These are phyloP conservation scores for Anser cygnoides DNA, from an alignment of 2,113 vertebrate genomes.

Conservation along the genomic window DNA sequence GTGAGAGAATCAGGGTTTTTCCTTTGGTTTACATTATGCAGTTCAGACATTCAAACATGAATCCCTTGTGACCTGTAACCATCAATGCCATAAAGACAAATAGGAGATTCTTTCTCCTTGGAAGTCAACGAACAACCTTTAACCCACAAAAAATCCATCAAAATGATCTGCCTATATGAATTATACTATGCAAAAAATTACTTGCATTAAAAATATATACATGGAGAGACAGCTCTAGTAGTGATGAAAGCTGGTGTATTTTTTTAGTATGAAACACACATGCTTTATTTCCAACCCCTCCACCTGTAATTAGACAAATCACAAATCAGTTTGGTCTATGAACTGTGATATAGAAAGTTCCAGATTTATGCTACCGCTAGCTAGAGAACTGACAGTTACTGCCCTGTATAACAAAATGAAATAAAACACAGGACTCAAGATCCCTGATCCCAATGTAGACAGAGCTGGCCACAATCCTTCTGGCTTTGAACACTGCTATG, in stretches of 20 bases:
- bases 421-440: background rate
- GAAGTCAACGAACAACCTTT: background rate
- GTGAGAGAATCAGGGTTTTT: background rate
- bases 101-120: background rate
- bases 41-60: background rate
- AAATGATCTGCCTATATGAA: background rate
- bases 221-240: background rate
- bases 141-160: background rate
- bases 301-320: background rate
- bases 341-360: background rate
- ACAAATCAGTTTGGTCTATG: background rate
- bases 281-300: background rate
- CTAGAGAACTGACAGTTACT: background rate
- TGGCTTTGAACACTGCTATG: background rate
- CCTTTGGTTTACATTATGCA: background rate
- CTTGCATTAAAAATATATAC: background rate
- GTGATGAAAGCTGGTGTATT: background rate
- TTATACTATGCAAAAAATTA: background rate
- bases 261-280: background rate
- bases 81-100: background rate
- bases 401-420: background rate
- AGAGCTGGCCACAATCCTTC: background rate
- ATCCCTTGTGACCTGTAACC: background rate
- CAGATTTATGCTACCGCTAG: background rate
- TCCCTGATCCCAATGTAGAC: accelerated